These are phyloP conservation scores for Hiodon alosoides DNA, from an alignment of 2,113 vertebrate genomes.

Conservation along the genomic window DNA sequence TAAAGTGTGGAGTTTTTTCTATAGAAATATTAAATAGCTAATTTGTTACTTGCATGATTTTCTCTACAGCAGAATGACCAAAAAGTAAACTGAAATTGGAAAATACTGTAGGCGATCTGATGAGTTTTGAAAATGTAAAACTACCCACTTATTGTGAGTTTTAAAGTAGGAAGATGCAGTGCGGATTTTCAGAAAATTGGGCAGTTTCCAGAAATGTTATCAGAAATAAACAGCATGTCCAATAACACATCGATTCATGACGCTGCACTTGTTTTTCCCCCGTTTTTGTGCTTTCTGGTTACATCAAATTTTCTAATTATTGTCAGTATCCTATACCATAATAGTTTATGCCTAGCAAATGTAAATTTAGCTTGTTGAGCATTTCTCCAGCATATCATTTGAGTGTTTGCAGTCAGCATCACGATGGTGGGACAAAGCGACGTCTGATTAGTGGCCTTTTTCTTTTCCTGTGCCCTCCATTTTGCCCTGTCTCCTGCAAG, in stretches of 20 bases:
- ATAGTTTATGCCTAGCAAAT: neutral
- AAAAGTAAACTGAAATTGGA: neutral
- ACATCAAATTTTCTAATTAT: slow-evolving; percentile 5
- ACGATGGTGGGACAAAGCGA: neutral
- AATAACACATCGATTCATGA: too few species aligned
- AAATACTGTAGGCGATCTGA: slow-evolving; percentile 10
- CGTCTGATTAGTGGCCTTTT: neutral
- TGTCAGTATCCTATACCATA: neutral
- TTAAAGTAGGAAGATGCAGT: neutral
- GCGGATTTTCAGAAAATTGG: neutral
- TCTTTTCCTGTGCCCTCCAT: neutral
- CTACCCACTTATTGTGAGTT: neutral
- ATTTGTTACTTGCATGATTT: neutral
- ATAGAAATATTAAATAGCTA: neutral
- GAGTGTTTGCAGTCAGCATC: neutral
- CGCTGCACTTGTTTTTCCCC: too few species aligned
- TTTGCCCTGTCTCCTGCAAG: neutral
- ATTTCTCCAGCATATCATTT: neutral
- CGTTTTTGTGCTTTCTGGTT: neutral
- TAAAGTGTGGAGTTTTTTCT: too few species aligned
- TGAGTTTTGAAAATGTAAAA: neutral
- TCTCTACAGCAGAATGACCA: neutral
- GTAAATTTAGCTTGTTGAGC: neutral
- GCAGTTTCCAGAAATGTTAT: neutral
- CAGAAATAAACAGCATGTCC: too few species aligned